Conservation (phyloP, 2,888 invertebrate genomes). For the Shargacucullia verbasci region DNA sequence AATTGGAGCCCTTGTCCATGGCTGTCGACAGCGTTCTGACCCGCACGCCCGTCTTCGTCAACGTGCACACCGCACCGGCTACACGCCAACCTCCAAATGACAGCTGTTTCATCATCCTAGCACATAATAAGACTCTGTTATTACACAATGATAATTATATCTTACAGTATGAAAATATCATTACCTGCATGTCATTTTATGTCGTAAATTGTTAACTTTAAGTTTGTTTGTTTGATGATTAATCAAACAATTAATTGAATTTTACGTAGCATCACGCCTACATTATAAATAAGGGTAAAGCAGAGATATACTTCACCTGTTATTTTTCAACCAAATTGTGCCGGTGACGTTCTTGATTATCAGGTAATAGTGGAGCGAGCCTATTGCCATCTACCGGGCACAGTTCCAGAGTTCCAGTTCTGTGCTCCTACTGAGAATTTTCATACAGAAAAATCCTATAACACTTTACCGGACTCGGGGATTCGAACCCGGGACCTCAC, state of each 20-base stretch:
- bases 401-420: too few relatives aligned
- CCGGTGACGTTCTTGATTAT: too few relatives aligned
- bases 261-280: not conserved
- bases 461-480: too few relatives aligned
- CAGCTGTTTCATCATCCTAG: slow-evolving; percentile 72
- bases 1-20: slow-evolving; percentile 65
- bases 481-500: too few relatives aligned
- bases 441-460: too few relatives aligned
- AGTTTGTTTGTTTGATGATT: slow-evolving; percentile 1
- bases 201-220: not conserved
- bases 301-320: too few relatives aligned
- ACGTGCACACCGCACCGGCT: slow-evolving; percentile 49
- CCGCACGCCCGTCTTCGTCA: slow-evolving; percentile 46
- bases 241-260: not conserved
- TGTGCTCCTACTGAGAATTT: too few relatives aligned
- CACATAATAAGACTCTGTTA: slow-evolving; percentile 10
- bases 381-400: too few relatives aligned
- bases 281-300: too few relatives aligned
- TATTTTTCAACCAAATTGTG: too few relatives aligned
- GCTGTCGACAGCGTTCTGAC: slow-evolving; percentile 64
- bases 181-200: slow-evolving; percentile 3
- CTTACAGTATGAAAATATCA: slow-evolving; percentile 16
- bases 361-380: too few relatives aligned
- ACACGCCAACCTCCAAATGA: slow-evolving; percentile 62
- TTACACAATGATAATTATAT: slow-evolving; percentile 40